Evolutionary conservation across 2,888 invertebrate genomes (phyloP).

Genomic region (Dioctria rufipes): DNA sequence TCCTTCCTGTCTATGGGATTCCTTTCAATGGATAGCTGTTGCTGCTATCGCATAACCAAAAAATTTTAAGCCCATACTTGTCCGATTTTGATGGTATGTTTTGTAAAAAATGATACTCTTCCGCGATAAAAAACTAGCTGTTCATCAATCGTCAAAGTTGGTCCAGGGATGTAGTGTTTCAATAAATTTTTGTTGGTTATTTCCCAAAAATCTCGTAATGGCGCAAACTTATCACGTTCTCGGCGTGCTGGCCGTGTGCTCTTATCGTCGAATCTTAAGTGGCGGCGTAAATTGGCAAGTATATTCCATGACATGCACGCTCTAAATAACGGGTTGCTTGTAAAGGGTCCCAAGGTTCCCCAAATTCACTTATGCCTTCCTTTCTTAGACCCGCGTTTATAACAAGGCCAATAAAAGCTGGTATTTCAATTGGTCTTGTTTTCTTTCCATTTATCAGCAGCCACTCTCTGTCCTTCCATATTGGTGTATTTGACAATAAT

Average conservation of each 20-base stretch:
- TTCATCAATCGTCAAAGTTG: not conserved
- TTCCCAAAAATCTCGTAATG: no score
- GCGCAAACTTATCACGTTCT: no score
- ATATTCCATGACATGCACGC: no score
- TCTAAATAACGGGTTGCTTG: no score
- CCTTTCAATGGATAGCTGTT: constrained; percentile 13
- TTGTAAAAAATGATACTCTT: no score
- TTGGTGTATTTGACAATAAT: constrained; percentile 14
- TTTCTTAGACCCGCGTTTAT: not conserved
- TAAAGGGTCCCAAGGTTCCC: constrained; percentile 4
- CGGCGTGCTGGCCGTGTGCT: no score
- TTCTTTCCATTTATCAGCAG: constrained; percentile 3
- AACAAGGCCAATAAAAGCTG: no score
- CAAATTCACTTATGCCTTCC: constrained; percentile 12
- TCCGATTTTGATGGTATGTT: constrained; percentile 4
- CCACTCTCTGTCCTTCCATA: not conserved
- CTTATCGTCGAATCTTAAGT: no score
- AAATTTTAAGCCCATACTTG: not conserved
- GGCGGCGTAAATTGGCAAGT: no score
- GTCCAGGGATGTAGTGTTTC: not conserved
- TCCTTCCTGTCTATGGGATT: not conserved
- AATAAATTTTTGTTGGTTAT: no score
- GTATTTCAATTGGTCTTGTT: not conserved
- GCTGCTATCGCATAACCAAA: constrained; percentile 2
- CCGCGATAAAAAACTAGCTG: no score